Conservation (phyloP, 2,113 vertebrate genomes). For the Recurvirostra avosetta region DNA sequence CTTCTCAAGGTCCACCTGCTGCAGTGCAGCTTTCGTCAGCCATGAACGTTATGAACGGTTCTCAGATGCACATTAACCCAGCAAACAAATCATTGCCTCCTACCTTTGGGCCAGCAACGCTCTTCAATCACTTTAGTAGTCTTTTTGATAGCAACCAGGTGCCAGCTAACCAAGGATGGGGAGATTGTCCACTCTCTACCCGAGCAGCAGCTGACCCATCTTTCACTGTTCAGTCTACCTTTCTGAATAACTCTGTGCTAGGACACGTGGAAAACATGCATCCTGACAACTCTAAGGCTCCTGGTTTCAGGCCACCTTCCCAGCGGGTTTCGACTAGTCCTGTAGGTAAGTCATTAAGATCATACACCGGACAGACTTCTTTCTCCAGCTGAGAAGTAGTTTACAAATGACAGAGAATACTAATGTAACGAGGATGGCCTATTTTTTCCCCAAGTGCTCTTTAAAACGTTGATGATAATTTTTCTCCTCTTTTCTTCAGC, state of each 20-base stretch:
- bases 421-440: neutral
- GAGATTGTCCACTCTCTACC: slow-evolving; percentile 87
- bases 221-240: slow-evolving; percentile 86
- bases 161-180: slow-evolving; percentile 94
- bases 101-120: slow-evolving; percentile 88
- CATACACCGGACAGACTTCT: neutral
- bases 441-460: neutral
- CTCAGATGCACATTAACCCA: slow-evolving; percentile 92
- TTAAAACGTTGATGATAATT: neutral
- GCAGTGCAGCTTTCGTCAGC: slow-evolving; percentile 88
- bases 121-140: slow-evolving; percentile 97
- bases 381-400: neutral
- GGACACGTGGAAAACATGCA: slow-evolving; percentile 91
- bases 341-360: slow-evolving; percentile 79
- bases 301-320: slow-evolving; percentile 90
- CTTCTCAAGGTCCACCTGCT: slow-evolving; percentile 81
- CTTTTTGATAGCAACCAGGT: slow-evolving; percentile 95
- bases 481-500: neutral
- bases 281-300: slow-evolving; percentile 93
- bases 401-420: neutral
- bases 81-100: slow-evolving; percentile 88
- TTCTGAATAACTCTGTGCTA: slow-evolving; percentile 84
- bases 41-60: slow-evolving; percentile 92
- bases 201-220: slow-evolving; percentile 88
- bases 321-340: slow-evolving; percentile 92